Percentiles rank a stretch among this genome's conserved stretches.
phyloP scores from a whole-genome alignment of 2,113 vertebrate species.

The Tauraco erythrolophus region DNA sequence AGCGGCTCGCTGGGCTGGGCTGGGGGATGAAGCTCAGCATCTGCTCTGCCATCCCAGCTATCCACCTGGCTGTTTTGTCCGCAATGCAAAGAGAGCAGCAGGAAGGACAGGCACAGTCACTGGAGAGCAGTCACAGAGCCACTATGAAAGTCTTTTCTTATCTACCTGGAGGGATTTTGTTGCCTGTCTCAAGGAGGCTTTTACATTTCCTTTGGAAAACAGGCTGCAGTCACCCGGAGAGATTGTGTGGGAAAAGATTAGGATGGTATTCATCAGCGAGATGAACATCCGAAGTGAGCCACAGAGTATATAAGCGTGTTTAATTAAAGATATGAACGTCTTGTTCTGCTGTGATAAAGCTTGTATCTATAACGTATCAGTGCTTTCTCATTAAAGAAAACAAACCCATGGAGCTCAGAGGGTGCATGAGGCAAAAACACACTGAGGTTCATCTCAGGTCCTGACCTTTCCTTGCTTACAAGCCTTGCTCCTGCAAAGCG shows the following conservation, averaged over 20 bases:
- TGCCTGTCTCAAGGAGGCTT: not conserved
- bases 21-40: not conserved
- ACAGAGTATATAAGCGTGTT: fast-evolving
- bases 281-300: not conserved
- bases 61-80: fast-evolving
- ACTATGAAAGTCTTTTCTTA: not conserved
- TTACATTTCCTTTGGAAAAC: not conserved
- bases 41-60: not conserved
- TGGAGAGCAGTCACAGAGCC: not conserved
- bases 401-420: not conserved
- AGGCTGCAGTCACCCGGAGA: not conserved
- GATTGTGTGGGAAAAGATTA: not conserved
- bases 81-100: not conserved
- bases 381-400: not conserved
- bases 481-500: not conserved
- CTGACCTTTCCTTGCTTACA: not conserved
- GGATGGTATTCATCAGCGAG: not conserved
- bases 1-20: fast-evolving
- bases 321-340: not conserved
- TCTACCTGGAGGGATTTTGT: not conserved
- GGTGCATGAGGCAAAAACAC: not conserved
- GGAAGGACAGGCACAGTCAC: not conserved
- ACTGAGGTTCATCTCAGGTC: not conserved
- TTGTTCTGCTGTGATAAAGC: not conserved
- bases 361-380: not conserved